phyloP scores from a whole-genome alignment of 2,797 vertebrate genomes.

The Anguilla pacifica region DNA sequence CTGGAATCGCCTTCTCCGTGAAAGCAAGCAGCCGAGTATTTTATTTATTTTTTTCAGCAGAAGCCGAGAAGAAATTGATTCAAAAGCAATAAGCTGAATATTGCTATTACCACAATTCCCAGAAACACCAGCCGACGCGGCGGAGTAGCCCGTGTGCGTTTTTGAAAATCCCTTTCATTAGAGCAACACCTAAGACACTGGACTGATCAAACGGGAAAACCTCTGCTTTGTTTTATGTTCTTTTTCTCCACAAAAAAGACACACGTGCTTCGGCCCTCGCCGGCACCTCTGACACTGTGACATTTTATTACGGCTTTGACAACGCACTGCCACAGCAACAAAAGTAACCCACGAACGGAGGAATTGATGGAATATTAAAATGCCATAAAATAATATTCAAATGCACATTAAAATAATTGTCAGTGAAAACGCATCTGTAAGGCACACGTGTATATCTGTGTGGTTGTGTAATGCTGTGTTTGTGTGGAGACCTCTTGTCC shows the following conservation, averaged over 20 bases:
- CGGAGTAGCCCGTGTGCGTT: neutral
- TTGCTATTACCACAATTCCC: conserved; percentile 14
- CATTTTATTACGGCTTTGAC: neutral
- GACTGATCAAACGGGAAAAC: neutral
- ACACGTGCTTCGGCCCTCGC: neutral
- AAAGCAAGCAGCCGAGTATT: neutral
- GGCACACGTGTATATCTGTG: neutral
- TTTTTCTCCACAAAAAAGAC: neutral
- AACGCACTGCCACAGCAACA: too few relatives aligned
- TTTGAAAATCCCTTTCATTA: conserved; percentile 18
- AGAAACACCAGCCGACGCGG: neutral
- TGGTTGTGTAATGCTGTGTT: neutral
- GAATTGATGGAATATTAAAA: neutral
- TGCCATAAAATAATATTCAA: neutral
- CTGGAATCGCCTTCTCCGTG: conserved; percentile 9
- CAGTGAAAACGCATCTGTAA: neutral
- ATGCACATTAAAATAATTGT: neutral
- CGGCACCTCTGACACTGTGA: neutral
- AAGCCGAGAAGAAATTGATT: conserved; percentile 14
- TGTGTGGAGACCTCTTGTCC: neutral
- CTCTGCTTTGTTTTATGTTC: neutral
- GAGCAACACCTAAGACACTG: neutral
- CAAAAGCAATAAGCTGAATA: conserved; percentile 28
- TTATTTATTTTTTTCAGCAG: neutral
- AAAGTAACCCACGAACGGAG: neutral